phyloP scores from a whole-genome alignment of 2,888 invertebrate species.

The Drosophila longiperda region DNA sequence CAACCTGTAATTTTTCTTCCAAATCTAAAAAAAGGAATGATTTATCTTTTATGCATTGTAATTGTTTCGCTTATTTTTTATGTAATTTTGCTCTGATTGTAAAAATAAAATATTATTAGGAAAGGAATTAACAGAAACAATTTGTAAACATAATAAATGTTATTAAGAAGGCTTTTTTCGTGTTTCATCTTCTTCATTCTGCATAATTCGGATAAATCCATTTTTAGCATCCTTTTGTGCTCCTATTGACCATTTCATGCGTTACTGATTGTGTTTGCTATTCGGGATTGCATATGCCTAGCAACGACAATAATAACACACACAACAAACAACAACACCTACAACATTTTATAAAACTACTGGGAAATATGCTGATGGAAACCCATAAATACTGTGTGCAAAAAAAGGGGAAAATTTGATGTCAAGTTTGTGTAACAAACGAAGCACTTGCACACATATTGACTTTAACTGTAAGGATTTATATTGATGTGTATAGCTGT shows the following conservation, averaged over 20 bases:
- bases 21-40: background rate
- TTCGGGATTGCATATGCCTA: conserved; percentile 59
- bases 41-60: background rate
- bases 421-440: conserved; percentile 66
- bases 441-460: conserved; percentile 69
- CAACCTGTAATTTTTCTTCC: background rate
- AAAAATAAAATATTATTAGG: background rate
- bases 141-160: background rate
- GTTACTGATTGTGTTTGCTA: conserved; percentile 62
- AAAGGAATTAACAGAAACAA: background rate
- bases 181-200: background rate
- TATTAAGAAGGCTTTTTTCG: background rate
- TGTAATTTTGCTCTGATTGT: background rate
- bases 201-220: conserved; percentile 1
- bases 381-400: conserved; percentile 56
- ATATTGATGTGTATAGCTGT: conserved; percentile 45
- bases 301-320: conserved; percentile 24
- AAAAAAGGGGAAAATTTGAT: conserved; percentile 48
- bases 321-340: conserved; percentile 16
- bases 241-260: conserved; percentile 36
- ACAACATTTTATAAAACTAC: conserved; percentile 37
- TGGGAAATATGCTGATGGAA: conserved; percentile 60
- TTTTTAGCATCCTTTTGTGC: conserved; percentile 3
- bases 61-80: background rate
- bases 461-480: conserved; percentile 67